A percentile compares a stretch with the other conserved stretches of the same genome.
phyloP scores from a whole-genome alignment of 2,113 vertebrate species.

The Alouatta palliata region DNA sequence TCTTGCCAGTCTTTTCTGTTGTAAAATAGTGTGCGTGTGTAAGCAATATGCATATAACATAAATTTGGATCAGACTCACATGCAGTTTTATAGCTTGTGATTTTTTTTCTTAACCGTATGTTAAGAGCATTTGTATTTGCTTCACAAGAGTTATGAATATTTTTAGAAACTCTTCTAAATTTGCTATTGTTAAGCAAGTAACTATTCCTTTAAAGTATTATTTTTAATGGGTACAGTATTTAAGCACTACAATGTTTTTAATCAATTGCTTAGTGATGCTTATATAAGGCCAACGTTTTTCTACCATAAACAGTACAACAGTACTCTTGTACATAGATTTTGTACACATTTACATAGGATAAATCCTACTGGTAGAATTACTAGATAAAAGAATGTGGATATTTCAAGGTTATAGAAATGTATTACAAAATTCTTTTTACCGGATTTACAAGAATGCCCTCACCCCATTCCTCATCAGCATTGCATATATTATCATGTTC shows the following conservation, averaged over 20 bases:
- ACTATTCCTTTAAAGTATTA: background rate
- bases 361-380: background rate
- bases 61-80: background rate
- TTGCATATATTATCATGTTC: background rate
- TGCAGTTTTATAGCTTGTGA: background rate
- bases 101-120: slow-evolving; percentile 35
- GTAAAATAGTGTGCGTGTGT: background rate
- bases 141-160: slow-evolving; percentile 29
- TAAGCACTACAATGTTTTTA: slow-evolving; percentile 19
- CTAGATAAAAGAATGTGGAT: background rate
- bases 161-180: slow-evolving; percentile 47
- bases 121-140: slow-evolving; percentile 46
- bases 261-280: background rate
- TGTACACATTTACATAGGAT: background rate
- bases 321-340: slow-evolving; percentile 32
- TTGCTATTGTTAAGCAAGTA: slow-evolving; percentile 43
- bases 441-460: background rate
- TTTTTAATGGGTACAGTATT: slow-evolving; percentile 29
- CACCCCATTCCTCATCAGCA: background rate
- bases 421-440: background rate
- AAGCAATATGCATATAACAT: background rate
- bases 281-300: background rate
- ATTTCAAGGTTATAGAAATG: background rate
- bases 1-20: background rate
- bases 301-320: background rate